phyloP scores from a whole-genome alignment of 2,888 invertebrate genomes.

The Melipona beecheii region DNA sequence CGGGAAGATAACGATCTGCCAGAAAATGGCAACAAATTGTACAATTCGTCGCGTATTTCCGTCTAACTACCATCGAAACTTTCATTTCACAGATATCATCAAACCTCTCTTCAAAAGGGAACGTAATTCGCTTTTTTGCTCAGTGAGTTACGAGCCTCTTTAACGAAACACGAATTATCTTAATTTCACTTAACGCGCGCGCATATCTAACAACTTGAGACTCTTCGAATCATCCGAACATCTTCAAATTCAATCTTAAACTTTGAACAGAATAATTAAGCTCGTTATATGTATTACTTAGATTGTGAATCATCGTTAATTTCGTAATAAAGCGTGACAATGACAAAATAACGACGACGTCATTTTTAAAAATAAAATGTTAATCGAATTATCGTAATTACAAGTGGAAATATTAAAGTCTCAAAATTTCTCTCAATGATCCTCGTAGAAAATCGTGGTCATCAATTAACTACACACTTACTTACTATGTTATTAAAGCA shows the following conservation, averaged over 20 bases:
- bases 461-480: background rate
- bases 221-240: no score
- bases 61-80: background rate
- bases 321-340: background rate
- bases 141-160: background rate
- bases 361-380: no score
- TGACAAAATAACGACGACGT: no score
- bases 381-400: background rate
- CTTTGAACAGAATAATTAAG: background rate
- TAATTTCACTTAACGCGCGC: background rate
- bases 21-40: background rate
- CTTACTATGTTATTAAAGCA: no score
- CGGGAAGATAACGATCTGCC: conserved; percentile 2
- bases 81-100: conserved; percentile 7
- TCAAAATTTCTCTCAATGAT: background rate
- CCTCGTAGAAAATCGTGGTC: background rate
- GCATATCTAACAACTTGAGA: background rate
- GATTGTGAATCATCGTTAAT: no score
- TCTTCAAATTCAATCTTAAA: background rate
- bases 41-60: background rate
- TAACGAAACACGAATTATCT: background rate
- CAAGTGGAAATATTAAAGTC: background rate
- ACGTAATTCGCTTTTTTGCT: background rate
- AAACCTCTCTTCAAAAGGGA: background rate
- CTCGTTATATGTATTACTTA: background rate